A percentile compares a stretch with the other conserved stretches of the same genome.
Conservation (phyloP, 2,113 vertebrate genomes). For the Eidolon helvum region DNA sequence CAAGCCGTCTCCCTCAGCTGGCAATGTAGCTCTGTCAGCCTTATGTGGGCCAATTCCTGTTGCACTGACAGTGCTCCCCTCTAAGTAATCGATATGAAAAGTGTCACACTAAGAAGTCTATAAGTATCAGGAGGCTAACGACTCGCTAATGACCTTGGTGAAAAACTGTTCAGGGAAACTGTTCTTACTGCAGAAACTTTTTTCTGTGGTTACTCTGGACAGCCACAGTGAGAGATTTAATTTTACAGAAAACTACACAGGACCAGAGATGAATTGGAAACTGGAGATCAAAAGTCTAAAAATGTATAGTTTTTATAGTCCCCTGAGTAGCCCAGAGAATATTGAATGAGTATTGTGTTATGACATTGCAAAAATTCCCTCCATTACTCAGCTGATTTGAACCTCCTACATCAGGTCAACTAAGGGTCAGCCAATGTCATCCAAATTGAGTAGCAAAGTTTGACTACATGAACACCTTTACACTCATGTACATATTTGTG, state of each 20-base stretch:
- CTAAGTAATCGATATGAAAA: neutral
- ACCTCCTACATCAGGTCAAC: neutral
- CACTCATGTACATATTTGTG: neutral
- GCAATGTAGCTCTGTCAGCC: neutral
- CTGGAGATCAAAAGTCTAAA: constrained; percentile 27
- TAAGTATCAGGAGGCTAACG: neutral
- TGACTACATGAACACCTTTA: neutral
- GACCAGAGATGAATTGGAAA: neutral
- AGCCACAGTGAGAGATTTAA: neutral
- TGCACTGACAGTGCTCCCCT: neutral
- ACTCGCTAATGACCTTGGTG: neutral
- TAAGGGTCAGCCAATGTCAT: neutral
- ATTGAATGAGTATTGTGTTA: neutral
- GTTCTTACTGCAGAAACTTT: neutral
- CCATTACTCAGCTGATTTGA: neutral
- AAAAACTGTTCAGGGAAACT: neutral
- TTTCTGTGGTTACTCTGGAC: neutral
- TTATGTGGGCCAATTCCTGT: neutral
- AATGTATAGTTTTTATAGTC: neutral
- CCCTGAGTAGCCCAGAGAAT: neutral
- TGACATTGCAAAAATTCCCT: constrained; percentile 3
- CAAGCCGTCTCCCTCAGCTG: neutral
- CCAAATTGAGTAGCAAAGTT: neutral
- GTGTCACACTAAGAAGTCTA: neutral
- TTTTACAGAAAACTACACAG: constrained; percentile 36